Evolutionary conservation across 2,888 invertebrate genomes (phyloP), one percentile per base, ranked within the genome.

Genomic region (Hyposoter dolosus): DNA sequence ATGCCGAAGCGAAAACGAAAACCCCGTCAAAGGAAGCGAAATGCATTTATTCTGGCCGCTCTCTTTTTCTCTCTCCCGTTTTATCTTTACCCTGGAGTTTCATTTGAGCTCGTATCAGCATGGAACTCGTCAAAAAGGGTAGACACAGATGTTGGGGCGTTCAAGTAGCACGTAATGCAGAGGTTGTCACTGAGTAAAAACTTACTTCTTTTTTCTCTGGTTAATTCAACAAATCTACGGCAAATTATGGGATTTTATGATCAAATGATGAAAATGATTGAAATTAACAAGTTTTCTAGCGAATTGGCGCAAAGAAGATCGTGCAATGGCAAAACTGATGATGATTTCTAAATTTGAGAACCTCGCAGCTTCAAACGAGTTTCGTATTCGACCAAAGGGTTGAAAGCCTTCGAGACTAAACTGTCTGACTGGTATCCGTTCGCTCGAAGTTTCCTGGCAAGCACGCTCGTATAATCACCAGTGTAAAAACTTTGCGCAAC

Each of bases 1-100:
- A 85, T 66, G 79, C 63, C 66, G 71, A 74, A 74, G 80, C 83
- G 81, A 81, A 83, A 81, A 74, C 74, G 77, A 83, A 87, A 86
- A 85, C 86, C 88, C 72, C 68, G 88, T 89, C 88, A 88, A 89
- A 90, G 88, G 88, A 72, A 74, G 84, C 87, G 83, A 90, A 89
- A 90, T 87, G 88, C 90, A 85, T 90, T 90, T 89, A 90, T 88
- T 78, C 90, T 74, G 81, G 81, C 80, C 83, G 71, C 50, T 83
- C 72, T 47, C 45, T 35, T 53, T 86, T 72, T 85, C 84, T 87
- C 56, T 60, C 45, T 79, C 71, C 9, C 63, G 15, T 63, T 47
- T 79, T 71, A 72, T 77, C 74, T 79, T 53, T 82, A 6, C 50
- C n/a, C 40, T 66, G 35, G 77, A 80, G 77, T 68, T 80, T 17